Conservation (phyloP, 2,888 invertebrate genomes). For the Allygus modestus region DNA sequence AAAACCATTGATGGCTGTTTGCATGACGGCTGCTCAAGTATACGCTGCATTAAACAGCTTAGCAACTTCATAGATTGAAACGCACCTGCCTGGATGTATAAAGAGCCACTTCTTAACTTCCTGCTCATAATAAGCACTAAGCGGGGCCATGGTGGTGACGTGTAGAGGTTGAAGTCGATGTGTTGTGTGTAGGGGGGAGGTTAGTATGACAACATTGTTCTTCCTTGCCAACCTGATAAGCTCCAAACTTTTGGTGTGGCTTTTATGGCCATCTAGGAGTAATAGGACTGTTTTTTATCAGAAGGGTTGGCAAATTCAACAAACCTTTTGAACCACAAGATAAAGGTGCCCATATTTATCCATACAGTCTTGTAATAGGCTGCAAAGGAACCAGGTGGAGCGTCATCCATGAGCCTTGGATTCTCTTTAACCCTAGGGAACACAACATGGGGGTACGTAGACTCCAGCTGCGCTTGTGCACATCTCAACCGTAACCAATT, state of each 20-base stretch:
- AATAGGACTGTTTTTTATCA: constrained; percentile 71
- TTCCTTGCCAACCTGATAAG: constrained; percentile 59
- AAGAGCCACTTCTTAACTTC: constrained; percentile 50
- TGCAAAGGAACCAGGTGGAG: constrained; percentile 66
- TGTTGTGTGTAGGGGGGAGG: constrained; percentile 58
- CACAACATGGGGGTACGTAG: constrained; percentile 46
- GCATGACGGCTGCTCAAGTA: background rate
- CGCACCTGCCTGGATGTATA: constrained; percentile 46
- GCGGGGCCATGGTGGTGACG: constrained; percentile 47
- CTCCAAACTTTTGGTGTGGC: constrained; percentile 67
- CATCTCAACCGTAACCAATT: constrained; percentile 48
- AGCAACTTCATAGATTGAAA: constrained; percentile 52
- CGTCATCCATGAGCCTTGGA: constrained; percentile 61
- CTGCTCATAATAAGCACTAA: constrained; percentile 35
- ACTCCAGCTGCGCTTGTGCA: constrained; percentile 39
- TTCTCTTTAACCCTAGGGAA: constrained; percentile 48
- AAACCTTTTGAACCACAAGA: constrained; percentile 66
- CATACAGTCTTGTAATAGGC: constrained; percentile 66
- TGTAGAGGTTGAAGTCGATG: constrained; percentile 36
- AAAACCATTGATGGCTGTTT: constrained; percentile 26
- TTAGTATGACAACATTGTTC: constrained; percentile 62
- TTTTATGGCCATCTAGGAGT: constrained; percentile 59
- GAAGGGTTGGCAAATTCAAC: constrained; percentile 51
- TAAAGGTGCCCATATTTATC: constrained; percentile 67
- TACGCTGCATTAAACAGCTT: constrained; percentile 27